phyloP scores from a whole-genome alignment of 2,888 invertebrate species.

The Lottia gigantea region DNA sequence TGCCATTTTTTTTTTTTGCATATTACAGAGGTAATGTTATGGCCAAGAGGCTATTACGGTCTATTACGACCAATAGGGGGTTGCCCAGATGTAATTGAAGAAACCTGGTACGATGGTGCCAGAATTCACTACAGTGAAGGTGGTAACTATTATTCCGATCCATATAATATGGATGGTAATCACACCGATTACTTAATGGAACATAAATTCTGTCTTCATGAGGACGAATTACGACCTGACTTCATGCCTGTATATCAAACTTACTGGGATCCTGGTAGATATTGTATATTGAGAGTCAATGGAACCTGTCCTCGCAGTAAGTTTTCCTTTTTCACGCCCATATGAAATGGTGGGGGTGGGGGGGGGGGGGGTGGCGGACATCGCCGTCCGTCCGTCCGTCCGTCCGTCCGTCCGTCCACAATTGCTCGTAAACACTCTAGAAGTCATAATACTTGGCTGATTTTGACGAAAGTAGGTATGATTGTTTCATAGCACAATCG shows the following conservation, averaged over 20 bases:
- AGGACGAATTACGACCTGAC: background rate
- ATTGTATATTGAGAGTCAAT: conserved; percentile 41
- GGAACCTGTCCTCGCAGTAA: conserved; percentile 43
- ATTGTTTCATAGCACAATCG: no score
- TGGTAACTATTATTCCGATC: conserved; percentile 32
- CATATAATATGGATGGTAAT: conserved; percentile 34
- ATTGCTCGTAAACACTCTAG: no score
- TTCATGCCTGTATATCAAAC: conserved; percentile 36
- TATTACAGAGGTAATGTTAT: conserved; percentile 41
- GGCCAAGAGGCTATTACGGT: conserved; percentile 46
- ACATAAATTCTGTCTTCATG: conserved; percentile 42
- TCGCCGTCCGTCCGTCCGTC: no score
- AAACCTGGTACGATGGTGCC: conserved; percentile 36
- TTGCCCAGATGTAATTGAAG: conserved; percentile 35
- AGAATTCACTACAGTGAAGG: conserved; percentile 39
- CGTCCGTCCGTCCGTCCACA: no score
- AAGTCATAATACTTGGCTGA: no score
- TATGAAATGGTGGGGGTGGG: no score
- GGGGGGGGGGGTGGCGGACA: no score
- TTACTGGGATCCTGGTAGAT: conserved; percentile 45
- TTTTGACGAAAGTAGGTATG: no score
- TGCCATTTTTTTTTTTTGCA: background rate
- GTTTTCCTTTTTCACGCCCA: background rate
- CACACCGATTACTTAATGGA: conserved; percentile 30
- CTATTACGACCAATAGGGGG: conserved; percentile 38